phyloP scores from a whole-genome alignment of 1,140 invertebrate genomes.

The Eurosta solidaginis region DNA sequence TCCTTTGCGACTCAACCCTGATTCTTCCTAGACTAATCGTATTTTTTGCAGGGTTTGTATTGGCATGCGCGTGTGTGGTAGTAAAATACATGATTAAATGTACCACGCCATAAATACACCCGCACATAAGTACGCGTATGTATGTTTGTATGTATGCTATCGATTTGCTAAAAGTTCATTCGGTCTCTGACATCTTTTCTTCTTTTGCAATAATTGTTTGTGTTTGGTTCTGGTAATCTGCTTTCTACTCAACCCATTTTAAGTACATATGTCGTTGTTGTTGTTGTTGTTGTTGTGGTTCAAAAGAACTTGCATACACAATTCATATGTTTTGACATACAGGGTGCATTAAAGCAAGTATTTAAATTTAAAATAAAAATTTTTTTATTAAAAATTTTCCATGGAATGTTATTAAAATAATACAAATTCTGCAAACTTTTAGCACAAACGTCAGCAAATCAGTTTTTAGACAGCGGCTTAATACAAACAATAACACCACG shows the following conservation, averaged over 20 bases:
- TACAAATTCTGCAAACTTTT: neutral
- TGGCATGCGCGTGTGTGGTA: too few relatives aligned
- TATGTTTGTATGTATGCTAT: neutral
- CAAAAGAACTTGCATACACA: too few relatives aligned
- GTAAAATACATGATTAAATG: too few relatives aligned
- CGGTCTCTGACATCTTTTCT: neutral
- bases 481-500: neutral
- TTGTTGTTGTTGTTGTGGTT: neutral
- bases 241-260: neutral
- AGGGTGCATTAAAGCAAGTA: slow-evolving; percentile 40
- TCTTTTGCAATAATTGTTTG: too few relatives aligned
- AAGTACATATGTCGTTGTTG: slow-evolving; percentile 19
- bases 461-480: neutral
- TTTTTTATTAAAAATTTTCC: slow-evolving; percentile 47
- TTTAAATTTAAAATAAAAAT: slow-evolving; percentile 38
- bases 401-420: neutral
- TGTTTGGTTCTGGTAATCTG: neutral
- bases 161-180: neutral
- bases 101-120: too few relatives aligned
- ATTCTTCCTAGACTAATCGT: too few relatives aligned
- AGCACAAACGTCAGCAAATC: neutral
- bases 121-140: too few relatives aligned
- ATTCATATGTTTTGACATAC: slow-evolving; percentile 46
- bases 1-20: too few relatives aligned
- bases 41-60: too few relatives aligned